Conservation (phyloP, 2,888 invertebrate genomes). For the Scaptomyza reducta region DNA sequence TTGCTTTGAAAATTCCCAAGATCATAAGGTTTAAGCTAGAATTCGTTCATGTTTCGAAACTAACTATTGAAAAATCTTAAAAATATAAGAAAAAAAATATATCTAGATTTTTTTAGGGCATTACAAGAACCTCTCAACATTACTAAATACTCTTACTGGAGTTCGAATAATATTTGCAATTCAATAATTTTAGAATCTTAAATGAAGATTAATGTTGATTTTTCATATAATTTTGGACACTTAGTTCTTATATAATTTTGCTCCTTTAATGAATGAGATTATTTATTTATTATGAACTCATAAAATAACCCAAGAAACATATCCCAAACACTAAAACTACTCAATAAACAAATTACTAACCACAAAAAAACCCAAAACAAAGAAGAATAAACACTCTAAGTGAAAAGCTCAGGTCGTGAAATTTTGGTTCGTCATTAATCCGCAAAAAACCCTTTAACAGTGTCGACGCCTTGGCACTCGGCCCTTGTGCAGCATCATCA, state of each 20-base stretch:
- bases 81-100: too few relatives aligned
- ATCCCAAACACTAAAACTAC: slow-evolving; percentile 5
- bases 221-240: background rate
- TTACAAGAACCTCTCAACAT: too few relatives aligned
- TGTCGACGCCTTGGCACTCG: slow-evolving; percentile 84
- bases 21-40: too few relatives aligned
- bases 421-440: slow-evolving; percentile 84
- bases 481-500: slow-evolving; percentile 84
- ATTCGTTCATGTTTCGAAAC: too few relatives aligned
- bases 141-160: too few relatives aligned
- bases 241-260: background rate
- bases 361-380: background rate
- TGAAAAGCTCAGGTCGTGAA: slow-evolving; percentile 82
- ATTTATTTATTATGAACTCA: background rate
- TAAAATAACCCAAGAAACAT: background rate
- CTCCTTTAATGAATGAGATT: background rate
- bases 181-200: too few relatives aligned
- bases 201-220: background rate
- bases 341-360: slow-evolving; percentile 8
- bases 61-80: too few relatives aligned
- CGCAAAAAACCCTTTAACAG: slow-evolving; percentile 70
- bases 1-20: too few relatives aligned
- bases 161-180: too few relatives aligned
- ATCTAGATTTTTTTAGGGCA: too few relatives aligned
- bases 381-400: slow-evolving; percentile 44